A percentile compares a stretch with the other conserved stretches of the same genome.
These are phyloP conservation scores for Tinea trinotella DNA, from an alignment of 2,888 invertebrate genomes.

Conservation along the genomic window DNA sequence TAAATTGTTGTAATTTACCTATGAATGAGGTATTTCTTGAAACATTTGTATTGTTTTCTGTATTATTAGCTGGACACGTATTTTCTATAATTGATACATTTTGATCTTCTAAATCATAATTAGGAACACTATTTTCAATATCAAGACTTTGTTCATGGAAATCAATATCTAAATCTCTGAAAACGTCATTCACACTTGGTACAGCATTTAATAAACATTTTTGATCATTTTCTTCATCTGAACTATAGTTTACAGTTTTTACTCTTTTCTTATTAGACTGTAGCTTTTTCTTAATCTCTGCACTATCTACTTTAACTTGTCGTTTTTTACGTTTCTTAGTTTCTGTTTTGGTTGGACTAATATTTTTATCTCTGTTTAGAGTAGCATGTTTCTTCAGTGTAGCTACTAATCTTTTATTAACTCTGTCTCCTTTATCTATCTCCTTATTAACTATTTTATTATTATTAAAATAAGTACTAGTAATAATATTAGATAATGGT, in stretches of 20 bases:
- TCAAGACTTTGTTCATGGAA: slow-evolving; percentile 27
- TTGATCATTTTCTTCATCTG: slow-evolving; percentile 28
- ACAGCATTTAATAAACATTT: slow-evolving; percentile 42
- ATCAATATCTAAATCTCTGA: slow-evolving; percentile 46
- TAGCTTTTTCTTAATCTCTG: slow-evolving; percentile 27
- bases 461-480: slow-evolving; percentile 60
- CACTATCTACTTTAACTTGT: slow-evolving; percentile 37
- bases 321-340: slow-evolving; percentile 46
- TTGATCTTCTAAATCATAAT: no score
- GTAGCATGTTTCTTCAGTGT: slow-evolving; percentile 55
- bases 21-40: no score
- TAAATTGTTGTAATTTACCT: no score
- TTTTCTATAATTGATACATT: no score
- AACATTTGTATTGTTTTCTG: no score
- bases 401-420: slow-evolving; percentile 38
- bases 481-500: slow-evolving; percentile 49
- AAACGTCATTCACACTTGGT: slow-evolving; percentile 62
- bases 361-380: slow-evolving; percentile 36
- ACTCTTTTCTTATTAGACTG: slow-evolving; percentile 22
- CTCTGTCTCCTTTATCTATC: slow-evolving; percentile 14
- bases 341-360: slow-evolving; percentile 30
- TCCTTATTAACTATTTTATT: slow-evolving; percentile 24
- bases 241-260: slow-evolving; percentile 29
- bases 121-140: not conserved
- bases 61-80: no score